A percentile compares a stretch with the other conserved stretches of the same genome.
Evolutionary conservation across 2,888 invertebrate species (phyloP).

Genomic region (Drosophila sordidapex): DNA sequence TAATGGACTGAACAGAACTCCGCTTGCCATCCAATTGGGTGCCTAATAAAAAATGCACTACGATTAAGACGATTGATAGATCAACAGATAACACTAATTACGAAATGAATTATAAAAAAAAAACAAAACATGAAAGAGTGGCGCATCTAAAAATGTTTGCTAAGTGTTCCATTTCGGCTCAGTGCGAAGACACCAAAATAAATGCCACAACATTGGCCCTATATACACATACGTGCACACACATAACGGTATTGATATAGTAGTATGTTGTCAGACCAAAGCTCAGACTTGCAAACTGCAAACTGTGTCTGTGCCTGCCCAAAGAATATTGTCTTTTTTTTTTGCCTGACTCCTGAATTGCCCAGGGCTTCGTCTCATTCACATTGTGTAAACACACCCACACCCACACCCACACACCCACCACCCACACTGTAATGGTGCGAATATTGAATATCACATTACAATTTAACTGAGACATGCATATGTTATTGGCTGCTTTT

Average conservation of each 20-base stretch:
- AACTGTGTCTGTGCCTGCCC: constrained; percentile 35
- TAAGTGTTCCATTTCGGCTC: background rate
- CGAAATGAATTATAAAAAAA: background rate
- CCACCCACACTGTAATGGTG: background rate
- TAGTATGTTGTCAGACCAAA: constrained; percentile 3
- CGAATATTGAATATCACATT: too few species aligned
- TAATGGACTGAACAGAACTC: constrained; percentile 25
- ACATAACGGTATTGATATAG: constrained; percentile 4
- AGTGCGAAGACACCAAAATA: constrained; percentile 1
- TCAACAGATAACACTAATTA: constrained; percentile 16
- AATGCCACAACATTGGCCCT: constrained; percentile 17
- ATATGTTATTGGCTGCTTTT: too few species aligned
- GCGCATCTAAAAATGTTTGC: too few species aligned
- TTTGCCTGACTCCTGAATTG: constrained; percentile 49
- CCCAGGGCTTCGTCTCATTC: constrained; percentile 42
- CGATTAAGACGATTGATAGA: background rate
- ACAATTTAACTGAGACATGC: too few species aligned
- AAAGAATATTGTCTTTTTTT: constrained; percentile 46
- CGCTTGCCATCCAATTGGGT: background rate
- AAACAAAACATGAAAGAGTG: background rate
- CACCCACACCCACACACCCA: background rate
- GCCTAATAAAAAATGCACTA: background rate
- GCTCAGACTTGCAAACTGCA: constrained; percentile 26
- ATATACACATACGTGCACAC: background rate
- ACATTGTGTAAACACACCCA: constrained; percentile 21